phyloP scores from a whole-genome alignment of 2,113 vertebrate species.

The Benitochromis conjunctus region DNA sequence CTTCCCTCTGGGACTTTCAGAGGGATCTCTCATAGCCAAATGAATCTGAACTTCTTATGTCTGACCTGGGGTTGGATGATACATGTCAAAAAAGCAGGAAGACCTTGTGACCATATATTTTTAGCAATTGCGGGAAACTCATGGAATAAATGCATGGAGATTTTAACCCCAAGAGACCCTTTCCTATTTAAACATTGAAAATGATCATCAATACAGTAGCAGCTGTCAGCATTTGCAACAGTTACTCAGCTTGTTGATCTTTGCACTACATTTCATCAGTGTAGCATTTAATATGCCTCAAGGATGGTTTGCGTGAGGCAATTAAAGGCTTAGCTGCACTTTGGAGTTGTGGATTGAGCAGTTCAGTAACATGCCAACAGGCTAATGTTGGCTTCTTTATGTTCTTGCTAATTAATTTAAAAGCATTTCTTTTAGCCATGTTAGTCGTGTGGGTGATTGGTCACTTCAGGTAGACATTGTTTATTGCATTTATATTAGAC shows the following conservation, averaged over 20 bases:
- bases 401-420: not conserved
- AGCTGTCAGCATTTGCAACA: not conserved
- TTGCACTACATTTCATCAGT: not conserved
- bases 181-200: not conserved
- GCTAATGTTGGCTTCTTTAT: not conserved
- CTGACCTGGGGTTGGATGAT: too few relatives aligned
- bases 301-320: not conserved
- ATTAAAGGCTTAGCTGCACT: not conserved
- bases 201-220: not conserved
- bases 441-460: too few relatives aligned
- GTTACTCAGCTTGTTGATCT: not conserved
- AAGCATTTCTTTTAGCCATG: not conserved
- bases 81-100: not conserved
- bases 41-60: fast-evolving
- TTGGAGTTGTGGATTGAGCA: fast-evolving
- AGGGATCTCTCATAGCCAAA: not conserved
- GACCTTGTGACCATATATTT: too few relatives aligned
- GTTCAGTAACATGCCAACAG: not conserved
- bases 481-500: not conserved
- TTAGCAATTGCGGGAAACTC: not conserved
- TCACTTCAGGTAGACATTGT: not conserved
- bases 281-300: not conserved
- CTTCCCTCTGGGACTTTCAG: not conserved
- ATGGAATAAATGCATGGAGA: not conserved
- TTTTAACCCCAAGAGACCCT: not conserved